These are phyloP conservation scores for Psilopsiagon aymara DNA, from an alignment of 2,113 vertebrate species.

Conservation along the genomic window DNA sequence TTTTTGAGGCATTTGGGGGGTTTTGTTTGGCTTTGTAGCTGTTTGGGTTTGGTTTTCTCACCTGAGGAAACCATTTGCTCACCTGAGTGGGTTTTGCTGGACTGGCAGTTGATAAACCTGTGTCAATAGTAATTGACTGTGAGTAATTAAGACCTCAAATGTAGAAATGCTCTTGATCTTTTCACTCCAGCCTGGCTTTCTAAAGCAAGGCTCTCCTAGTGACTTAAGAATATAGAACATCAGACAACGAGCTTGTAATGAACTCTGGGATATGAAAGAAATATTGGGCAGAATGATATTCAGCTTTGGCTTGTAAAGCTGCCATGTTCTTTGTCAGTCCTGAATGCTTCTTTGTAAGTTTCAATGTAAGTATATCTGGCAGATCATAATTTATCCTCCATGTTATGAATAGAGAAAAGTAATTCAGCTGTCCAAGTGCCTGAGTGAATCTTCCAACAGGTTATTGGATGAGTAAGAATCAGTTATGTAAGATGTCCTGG, in stretches of 20 bases:
- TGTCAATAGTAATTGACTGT: background rate
- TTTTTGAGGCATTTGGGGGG: background rate
- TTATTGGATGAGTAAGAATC: background rate
- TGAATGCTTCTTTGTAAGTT: background rate
- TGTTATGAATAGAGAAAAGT: background rate
- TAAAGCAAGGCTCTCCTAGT: background rate
- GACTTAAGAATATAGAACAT: background rate
- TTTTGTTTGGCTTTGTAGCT: background rate
- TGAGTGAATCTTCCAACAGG: background rate
- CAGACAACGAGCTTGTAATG: background rate
- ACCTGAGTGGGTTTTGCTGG: background rate
- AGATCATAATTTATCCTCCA: background rate
- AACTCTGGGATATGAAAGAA: background rate
- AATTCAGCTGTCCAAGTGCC: background rate
- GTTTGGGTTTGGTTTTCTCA: background rate
- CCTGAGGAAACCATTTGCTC: background rate
- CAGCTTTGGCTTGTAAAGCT: background rate
- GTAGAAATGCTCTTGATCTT: background rate
- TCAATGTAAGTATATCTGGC: background rate
- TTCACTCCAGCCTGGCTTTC: background rate
- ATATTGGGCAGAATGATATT: background rate
- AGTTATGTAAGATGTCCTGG: background rate
- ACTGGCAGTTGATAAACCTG: background rate
- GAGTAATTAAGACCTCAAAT: background rate
- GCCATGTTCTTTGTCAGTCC: background rate